Base-by-base conservation (phyloP, 1,140 invertebrate genomes). In the Megathymus violae region DNA sequence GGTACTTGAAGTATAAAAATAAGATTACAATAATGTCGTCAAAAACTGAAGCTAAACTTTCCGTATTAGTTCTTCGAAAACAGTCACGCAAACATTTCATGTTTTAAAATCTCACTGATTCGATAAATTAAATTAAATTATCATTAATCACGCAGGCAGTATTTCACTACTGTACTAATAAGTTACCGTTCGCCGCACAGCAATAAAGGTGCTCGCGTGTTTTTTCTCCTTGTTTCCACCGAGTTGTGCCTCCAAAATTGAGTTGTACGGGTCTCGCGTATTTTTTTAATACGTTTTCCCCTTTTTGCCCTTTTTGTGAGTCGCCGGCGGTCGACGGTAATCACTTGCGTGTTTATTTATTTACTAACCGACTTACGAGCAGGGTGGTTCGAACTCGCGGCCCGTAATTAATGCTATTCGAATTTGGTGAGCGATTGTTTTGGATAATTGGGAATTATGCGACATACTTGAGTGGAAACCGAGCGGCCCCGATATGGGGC, bases 201-300 rank as follows among this genome's bases (percentile, higher is more conserved):
- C 38, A 80, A 81, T 43, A 84, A 84, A 85, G 67, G 48, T 74
- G 67, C 69, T 3, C 38, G 22, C 56, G 54, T 62, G 62, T 72
- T 78, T 84, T 80, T 87, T 85, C 79, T 76, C 62, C 72, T 83
- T 85, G 78, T 81, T 83, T 82, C 76, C 67, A 75, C 62, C 71
- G 82, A 71, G 80, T 58, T 81, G 79, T 72, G 80, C 76, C 78
- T 81, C 82, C 85, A 85, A 88, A 88, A 88, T 88, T 88, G 82
- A 88, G 85, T 85, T 88, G 85, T 88, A 81, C 76, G 71, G 72
- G 74, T 81, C 80, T 80, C 71, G 77, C 72, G 75, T 64, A 64
- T 67, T 71, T 78, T 81, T 67, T 72, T 68, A 43, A 13, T 19
- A 36, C 41, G 15, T 31, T 56, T 48, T 44, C 14, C 40, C 22